Conservation (phyloP, 2,113 vertebrate genomes). For the Parus major region DNA sequence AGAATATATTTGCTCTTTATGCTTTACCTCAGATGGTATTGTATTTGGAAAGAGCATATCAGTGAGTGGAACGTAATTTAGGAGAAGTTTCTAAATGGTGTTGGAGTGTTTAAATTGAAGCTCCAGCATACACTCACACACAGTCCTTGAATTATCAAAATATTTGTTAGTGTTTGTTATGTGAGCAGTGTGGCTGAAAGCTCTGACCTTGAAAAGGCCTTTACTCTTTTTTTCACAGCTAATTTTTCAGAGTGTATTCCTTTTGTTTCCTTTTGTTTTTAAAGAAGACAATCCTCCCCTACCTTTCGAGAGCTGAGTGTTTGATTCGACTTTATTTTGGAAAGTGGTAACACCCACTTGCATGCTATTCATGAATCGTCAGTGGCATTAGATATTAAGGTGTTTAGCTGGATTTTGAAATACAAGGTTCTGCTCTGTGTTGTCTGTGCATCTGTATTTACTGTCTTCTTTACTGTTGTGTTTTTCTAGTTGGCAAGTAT, state of each 20-base stretch:
- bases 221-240: neutral
- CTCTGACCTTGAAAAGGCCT: neutral
- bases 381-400: neutral
- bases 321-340: neutral
- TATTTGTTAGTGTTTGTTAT: neutral
- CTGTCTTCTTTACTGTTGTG: neutral
- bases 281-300: neutral
- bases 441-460: neutral
- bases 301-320: neutral
- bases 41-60: neutral
- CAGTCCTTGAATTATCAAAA: neutral
- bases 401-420: neutral
- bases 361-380: neutral
- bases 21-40: neutral
- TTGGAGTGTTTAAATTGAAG: neutral
- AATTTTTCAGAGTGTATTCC: neutral
- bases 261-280: neutral
- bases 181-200: neutral
- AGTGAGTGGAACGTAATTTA: neutral
- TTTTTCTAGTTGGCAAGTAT: neutral
- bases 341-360: neutral
- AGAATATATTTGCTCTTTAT: neutral
- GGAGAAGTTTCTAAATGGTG: neutral
- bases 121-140: neutral
- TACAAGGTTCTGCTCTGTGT: neutral